Evolutionary conservation across 2,888 invertebrate genomes (phyloP).

Genomic region (Metallyticus violacea): DNA sequence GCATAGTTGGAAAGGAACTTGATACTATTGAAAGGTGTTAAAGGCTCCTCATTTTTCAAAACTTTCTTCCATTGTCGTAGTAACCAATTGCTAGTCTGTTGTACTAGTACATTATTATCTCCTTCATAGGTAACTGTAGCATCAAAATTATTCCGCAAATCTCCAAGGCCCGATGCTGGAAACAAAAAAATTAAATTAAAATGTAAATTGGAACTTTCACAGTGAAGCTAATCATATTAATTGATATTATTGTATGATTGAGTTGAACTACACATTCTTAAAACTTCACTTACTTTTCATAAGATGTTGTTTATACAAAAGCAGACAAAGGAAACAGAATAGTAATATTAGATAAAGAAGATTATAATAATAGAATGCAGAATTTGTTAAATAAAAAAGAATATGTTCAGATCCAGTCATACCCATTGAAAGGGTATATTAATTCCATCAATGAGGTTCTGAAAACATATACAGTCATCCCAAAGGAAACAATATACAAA

Average conservation of each 20-base stretch:
- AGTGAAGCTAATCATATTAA: background rate
- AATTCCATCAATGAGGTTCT: too few relatives aligned
- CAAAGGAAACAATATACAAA: too few relatives aligned
- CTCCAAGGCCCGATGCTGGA: constrained; percentile 81
- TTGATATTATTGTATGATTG: background rate
- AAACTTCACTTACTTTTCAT: too few relatives aligned
- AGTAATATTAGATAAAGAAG: too few relatives aligned
- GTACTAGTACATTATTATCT: constrained; percentile 88
- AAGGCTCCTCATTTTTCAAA: constrained; percentile 25
- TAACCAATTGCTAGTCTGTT: constrained; percentile 88
- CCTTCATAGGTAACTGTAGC: constrained; percentile 91
- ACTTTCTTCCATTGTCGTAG: constrained; percentile 40
- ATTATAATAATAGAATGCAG: too few relatives aligned
- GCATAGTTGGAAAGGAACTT: constrained; percentile 45
- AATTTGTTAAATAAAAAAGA: too few relatives aligned
- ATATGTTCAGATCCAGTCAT: too few relatives aligned
- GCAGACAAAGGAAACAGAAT: too few relatives aligned
- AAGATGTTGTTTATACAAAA: too few relatives aligned
- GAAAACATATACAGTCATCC: too few relatives aligned
- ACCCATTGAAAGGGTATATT: too few relatives aligned
- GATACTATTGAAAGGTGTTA: constrained; percentile 46
- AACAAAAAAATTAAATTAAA: constrained; percentile 2
- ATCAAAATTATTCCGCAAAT: constrained; percentile 82
- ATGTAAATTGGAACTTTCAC: background rate
- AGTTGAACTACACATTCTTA: too few relatives aligned